phyloP scores from a whole-genome alignment of 2,113 vertebrate genomes.

The Megaceryle torquata region DNA sequence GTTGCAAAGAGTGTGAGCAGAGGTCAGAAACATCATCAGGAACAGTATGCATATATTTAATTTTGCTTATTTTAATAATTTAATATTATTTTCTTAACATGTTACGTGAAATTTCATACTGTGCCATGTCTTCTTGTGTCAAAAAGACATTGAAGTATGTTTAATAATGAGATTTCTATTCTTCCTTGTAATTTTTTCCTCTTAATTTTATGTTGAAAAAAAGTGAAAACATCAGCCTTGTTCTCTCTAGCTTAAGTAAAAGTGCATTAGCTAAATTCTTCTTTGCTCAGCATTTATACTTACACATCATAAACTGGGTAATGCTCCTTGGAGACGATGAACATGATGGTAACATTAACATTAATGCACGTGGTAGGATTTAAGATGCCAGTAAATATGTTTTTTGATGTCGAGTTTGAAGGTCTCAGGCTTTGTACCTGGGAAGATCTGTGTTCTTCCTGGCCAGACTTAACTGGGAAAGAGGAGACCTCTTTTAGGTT shows the following conservation, averaged over 20 bases:
- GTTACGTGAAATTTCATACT: not conserved
- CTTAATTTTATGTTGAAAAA: rapidly evolving
- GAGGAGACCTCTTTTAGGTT: not conserved
- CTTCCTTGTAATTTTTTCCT: not conserved
- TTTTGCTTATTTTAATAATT: not conserved
- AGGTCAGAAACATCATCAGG: not conserved
- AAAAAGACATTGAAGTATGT: not conserved
- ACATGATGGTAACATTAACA: conserved; percentile 72
- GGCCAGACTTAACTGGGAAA: not conserved
- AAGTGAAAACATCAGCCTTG: not conserved
- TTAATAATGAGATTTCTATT: not conserved
- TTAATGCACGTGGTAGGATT: conserved; percentile 85
- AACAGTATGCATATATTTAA: not conserved
- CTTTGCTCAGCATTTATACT: not conserved
- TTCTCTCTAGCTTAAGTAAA: not conserved
- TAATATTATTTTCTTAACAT: not conserved
- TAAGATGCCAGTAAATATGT: conserved; percentile 61
- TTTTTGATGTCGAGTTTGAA: not conserved
- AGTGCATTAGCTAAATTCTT: not conserved
- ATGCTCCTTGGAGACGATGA: conserved; percentile 77
- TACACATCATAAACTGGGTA: conserved; percentile 89
- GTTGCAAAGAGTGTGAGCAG: not conserved
- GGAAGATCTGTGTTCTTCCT: not conserved
- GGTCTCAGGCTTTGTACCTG: not conserved
- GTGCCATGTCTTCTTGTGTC: not conserved